Evolutionary conservation across 2,888 invertebrate species (phyloP).

Genomic region (Branchipolynoe longqiensis): DNA sequence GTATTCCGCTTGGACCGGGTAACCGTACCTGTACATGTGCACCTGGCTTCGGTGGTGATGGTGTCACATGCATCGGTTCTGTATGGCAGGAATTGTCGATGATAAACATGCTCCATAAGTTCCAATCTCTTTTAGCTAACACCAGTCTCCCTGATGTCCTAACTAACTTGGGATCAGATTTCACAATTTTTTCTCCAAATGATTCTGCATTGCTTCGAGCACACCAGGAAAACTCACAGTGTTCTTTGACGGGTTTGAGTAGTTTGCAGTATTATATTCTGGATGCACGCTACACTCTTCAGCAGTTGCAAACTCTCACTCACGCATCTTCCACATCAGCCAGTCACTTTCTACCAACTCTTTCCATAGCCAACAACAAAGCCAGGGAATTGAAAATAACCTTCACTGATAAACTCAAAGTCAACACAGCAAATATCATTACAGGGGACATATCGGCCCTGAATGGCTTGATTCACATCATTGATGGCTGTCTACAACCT

Average conservation of each 20-base stretch:
- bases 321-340: not conserved
- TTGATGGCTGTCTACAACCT: not conserved
- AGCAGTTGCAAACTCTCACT: not conserved
- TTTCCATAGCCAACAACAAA: not conserved
- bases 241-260: not conserved
- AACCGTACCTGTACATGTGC: conserved; percentile 15
- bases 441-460: not conserved
- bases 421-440: not conserved
- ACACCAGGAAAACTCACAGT: not conserved
- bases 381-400: not conserved
- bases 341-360: not conserved
- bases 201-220: not conserved
- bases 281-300: not conserved
- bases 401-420: not conserved
- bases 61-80: conserved; percentile 12
- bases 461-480: conserved; percentile 19
- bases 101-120: not conserved
- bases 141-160: not conserved
- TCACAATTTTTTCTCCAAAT: conserved; percentile 12
- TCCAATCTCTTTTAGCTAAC: not conserved
- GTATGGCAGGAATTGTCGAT: conserved; percentile 12
- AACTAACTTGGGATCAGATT: not conserved
- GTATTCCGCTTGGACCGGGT: conserved; percentile 19
- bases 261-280: not conserved
- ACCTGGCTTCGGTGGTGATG: conserved; percentile 9